Percentiles rank a stretch among this genome's conserved stretches.
Conservation (phyloP, 2,113 vertebrate species). For the Gila orcuttii region DNA sequence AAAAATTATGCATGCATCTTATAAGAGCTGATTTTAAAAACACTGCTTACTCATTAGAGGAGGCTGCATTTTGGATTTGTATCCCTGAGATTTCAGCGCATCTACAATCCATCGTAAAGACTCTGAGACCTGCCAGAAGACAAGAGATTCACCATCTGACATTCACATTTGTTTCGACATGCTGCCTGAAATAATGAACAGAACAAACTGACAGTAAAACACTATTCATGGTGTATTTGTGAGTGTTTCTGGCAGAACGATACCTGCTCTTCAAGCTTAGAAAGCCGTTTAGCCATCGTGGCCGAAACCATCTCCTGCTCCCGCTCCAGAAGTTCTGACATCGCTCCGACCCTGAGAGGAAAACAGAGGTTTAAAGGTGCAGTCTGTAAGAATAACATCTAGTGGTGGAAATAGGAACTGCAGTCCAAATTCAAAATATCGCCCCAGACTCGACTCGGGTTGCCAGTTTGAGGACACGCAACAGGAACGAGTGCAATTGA, state of each 20-base stretch:
- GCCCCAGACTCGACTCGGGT: no score
- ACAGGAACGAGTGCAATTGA: no score
- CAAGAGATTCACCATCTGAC: not conserved
- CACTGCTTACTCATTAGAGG: conserved; percentile 74
- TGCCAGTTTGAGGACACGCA: no score
- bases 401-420: no score
- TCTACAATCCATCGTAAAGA: conserved; percentile 86
- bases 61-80: conserved; percentile 64
- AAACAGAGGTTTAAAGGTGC: not conserved
- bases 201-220: not conserved
- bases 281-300: conserved; percentile 75
- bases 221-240: not conserved
- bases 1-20: not conserved
- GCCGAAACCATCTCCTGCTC: conserved; percentile 73
- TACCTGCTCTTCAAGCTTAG: conserved; percentile 89
- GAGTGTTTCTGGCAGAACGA: not conserved
- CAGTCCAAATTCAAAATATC: no score
- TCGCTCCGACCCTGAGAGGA: conserved; percentile 77
- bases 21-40: not conserved
- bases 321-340: conserved; percentile 79
- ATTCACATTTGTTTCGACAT: not conserved
- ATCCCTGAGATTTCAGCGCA: conserved; percentile 73
- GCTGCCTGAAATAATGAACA: not conserved
- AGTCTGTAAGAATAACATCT: no score
- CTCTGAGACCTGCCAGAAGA: conserved; percentile 76